These are phyloP conservation scores for Endotricha flammealis DNA, from an alignment of 2,888 invertebrate genomes.

Conservation along the genomic window DNA sequence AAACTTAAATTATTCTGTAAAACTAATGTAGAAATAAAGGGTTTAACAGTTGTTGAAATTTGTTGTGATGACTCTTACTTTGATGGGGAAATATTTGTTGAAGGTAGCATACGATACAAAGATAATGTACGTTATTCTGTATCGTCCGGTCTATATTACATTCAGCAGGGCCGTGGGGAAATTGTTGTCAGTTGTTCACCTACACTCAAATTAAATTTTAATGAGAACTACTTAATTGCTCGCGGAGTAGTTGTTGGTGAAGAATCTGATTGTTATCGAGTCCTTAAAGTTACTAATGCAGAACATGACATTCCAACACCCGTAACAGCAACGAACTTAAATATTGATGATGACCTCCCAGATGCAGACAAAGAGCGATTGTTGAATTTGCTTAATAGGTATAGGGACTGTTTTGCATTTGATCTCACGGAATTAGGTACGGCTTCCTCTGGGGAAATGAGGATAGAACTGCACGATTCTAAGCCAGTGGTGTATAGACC, in stretches of 20 bases:
- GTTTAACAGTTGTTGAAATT: neutral
- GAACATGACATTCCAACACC: neutral
- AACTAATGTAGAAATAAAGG: neutral
- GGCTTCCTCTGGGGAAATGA: slow-evolving; percentile 1
- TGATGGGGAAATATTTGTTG: neutral
- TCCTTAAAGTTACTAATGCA: neutral
- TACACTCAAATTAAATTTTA: neutral
- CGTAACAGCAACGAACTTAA: neutral
- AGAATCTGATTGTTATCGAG: neutral
- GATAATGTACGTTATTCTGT: neutral
- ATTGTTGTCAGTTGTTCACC: too few species aligned
- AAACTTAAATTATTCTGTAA: neutral
- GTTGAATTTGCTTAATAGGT: neutral
- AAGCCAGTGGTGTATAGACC: slow-evolving; percentile 9
- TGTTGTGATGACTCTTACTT: neutral
- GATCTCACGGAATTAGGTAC: slow-evolving; percentile 3
- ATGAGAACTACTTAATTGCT: neutral
- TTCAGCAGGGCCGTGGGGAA: neutral
- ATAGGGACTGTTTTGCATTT: slow-evolving; percentile 5
- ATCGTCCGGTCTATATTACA: neutral
- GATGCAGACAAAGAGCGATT: too few species aligned
- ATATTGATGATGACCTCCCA: neutral
- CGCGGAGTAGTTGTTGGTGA: neutral
- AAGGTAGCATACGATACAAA: neutral
- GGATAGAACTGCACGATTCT: neutral